A percentile compares a stretch with the other conserved stretches of the same genome.
Conservation (phyloP, 2,888 invertebrate genomes). For the Aphelenchoides bicaudatus region DNA sequence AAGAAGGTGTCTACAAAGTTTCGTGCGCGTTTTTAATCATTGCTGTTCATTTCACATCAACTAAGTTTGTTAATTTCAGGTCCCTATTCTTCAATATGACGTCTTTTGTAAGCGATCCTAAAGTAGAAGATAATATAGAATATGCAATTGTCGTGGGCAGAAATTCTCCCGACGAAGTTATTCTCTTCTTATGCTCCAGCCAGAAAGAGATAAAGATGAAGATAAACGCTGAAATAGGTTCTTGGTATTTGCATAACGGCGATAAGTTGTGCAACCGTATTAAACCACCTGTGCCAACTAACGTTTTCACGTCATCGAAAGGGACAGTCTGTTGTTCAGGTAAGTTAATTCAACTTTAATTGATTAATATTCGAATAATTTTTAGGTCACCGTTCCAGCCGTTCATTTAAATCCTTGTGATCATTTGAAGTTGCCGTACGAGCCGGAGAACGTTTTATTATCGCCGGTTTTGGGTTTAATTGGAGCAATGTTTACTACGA, state of each 20-base stretch:
- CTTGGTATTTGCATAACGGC: slow-evolving; percentile 3
- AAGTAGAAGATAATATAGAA: background rate
- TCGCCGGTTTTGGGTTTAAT: slow-evolving; percentile 2
- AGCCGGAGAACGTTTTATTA: background rate
- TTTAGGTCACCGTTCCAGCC: background rate
- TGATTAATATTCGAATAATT: background rate
- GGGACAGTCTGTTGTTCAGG: background rate
- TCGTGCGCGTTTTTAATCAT: too few species aligned
- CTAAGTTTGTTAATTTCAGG: too few species aligned
- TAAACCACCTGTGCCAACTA: background rate
- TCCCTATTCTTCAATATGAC: too few species aligned
- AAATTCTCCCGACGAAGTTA: background rate
- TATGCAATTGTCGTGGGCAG: slow-evolving; percentile 6
- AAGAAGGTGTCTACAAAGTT: too few species aligned
- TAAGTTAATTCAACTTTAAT: background rate
- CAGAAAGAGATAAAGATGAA: background rate
- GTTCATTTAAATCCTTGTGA: background rate
- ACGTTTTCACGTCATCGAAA: background rate
- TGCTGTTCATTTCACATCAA: too few species aligned
- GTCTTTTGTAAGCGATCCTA: background rate
- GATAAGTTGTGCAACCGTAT: background rate
- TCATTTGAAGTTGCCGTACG: too few species aligned
- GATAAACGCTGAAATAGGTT: background rate
- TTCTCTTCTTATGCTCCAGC: background rate
- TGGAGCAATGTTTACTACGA: background rate